Evolutionary conservation across 2,888 invertebrate genomes (phyloP).

Genomic region (Himalopsyche kuldschensis): DNA sequence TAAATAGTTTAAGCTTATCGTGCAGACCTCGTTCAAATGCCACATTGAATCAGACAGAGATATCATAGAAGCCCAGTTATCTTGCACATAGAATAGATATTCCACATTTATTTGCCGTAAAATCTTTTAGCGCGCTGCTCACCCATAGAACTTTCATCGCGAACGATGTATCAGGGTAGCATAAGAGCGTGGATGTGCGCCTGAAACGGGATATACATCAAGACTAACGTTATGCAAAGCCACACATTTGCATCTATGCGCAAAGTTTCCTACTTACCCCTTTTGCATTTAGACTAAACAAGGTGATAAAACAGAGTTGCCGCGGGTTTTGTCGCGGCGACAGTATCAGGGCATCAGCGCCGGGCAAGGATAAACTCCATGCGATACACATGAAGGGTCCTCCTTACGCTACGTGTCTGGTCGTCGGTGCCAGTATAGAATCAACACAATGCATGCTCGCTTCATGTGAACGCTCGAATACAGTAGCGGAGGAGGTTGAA

Average conservation of each 20-base stretch:
- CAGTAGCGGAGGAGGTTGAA: neutral
- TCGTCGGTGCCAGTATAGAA: neutral
- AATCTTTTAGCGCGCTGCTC: slow-evolving; percentile 5
- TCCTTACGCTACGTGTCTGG: neutral
- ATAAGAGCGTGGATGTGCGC: slow-evolving; percentile 4
- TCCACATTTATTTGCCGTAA: slow-evolving; percentile 3
- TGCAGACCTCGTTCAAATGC: too few species aligned
- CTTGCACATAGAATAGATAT: neutral
- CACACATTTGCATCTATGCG: slow-evolving; percentile 37
- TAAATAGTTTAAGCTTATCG: too few species aligned
- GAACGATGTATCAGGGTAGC: neutral
- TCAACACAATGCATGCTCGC: neutral
- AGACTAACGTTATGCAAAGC: slow-evolving; percentile 27
- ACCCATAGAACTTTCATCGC: neutral
- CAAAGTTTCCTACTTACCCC: slow-evolving; percentile 30
- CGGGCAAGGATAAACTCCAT: slow-evolving; percentile 9
- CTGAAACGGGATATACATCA: slow-evolving; percentile 11
- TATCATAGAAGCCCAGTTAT: neutral
- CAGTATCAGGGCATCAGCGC: slow-evolving; percentile 17
- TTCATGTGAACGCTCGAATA: neutral
- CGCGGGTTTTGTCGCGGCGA: slow-evolving; percentile 32
- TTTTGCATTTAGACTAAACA: slow-evolving; percentile 35
- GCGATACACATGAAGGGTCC: neutral
- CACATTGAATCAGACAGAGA: neutral
- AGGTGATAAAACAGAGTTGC: slow-evolving; percentile 35